These are phyloP conservation scores for Grapholita molesta DNA, from an alignment of 1,140 invertebrate species.

Conservation along the genomic window DNA sequence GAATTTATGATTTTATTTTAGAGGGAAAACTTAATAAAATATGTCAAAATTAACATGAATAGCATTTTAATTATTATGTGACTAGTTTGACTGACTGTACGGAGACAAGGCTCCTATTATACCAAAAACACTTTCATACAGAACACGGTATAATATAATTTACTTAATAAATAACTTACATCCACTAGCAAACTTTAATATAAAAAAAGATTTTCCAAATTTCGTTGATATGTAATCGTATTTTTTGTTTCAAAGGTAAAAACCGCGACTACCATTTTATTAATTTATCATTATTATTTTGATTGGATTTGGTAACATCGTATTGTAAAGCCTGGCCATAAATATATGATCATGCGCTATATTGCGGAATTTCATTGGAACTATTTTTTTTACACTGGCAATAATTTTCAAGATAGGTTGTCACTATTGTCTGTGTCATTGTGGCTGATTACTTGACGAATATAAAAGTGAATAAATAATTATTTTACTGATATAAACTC, in stretches of 20 bases:
- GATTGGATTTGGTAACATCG: no score
- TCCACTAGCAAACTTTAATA: not conserved
- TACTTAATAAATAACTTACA: not conserved
- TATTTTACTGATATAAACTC: no score
- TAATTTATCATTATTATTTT: no score
- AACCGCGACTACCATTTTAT: not conserved
- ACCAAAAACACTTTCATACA: not conserved
- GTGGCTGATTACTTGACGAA: no score
- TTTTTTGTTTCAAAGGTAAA: not conserved
- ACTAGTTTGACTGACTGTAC: constrained; percentile 25
- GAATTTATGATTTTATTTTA: not conserved
- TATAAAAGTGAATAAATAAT: no score
- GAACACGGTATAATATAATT: not conserved
- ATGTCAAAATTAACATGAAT: not conserved
- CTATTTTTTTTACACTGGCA: no score
- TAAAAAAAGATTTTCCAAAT: not conserved
- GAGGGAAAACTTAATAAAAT: not conserved
- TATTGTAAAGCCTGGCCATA: no score
- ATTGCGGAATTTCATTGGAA: no score
- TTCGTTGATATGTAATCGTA: not conserved
- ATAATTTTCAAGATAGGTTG: no score
- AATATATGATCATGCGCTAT: no score
- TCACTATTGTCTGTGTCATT: no score
- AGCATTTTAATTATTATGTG: constrained; percentile 17
- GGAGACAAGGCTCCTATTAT: not conserved